Conservation (phyloP, 2,888 invertebrate species). For the Axea sp. region DNA sequence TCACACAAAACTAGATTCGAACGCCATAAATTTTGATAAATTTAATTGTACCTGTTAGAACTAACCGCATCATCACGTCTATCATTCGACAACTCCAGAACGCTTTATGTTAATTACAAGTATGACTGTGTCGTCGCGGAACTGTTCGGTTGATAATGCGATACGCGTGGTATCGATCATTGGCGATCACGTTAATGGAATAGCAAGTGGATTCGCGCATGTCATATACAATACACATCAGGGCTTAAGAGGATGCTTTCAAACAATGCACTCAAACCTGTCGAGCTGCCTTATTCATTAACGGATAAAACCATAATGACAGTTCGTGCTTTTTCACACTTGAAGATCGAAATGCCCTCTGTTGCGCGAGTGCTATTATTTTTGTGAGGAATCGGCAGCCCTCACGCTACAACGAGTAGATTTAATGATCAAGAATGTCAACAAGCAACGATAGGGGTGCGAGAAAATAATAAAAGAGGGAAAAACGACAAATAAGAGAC, state of each 20-base stretch:
- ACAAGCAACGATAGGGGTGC: conserved; percentile 8
- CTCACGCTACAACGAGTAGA: conserved; percentile 34
- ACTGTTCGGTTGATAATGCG: conserved; percentile 20
- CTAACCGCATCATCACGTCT: neutral
- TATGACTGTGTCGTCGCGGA: conserved; percentile 18
- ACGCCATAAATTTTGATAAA: no score
- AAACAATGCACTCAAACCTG: conserved; percentile 47
- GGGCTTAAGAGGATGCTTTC: conserved; percentile 23
- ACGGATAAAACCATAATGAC: conserved; percentile 37
- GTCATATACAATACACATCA: conserved; percentile 43
- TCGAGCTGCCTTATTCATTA: conserved; percentile 48
- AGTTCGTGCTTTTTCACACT: conserved; percentile 28
- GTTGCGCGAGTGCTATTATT: conserved; percentile 33
- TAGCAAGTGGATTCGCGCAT: conserved; percentile 46
- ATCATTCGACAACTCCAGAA: neutral
- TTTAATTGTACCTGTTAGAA: neutral
- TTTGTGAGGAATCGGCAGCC: conserved; percentile 15
- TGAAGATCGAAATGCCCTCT: conserved; percentile 22
- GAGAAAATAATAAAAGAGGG: no score
- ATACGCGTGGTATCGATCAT: conserved; percentile 36
- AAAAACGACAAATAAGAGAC: no score
- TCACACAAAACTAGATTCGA: no score
- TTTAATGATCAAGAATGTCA: conserved; percentile 45
- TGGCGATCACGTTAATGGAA: conserved; percentile 43
- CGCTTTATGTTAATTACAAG: conserved; percentile 17